Conservation (phyloP, 2,797 vertebrate genomes). For the Silurus aristotelis region DNA sequence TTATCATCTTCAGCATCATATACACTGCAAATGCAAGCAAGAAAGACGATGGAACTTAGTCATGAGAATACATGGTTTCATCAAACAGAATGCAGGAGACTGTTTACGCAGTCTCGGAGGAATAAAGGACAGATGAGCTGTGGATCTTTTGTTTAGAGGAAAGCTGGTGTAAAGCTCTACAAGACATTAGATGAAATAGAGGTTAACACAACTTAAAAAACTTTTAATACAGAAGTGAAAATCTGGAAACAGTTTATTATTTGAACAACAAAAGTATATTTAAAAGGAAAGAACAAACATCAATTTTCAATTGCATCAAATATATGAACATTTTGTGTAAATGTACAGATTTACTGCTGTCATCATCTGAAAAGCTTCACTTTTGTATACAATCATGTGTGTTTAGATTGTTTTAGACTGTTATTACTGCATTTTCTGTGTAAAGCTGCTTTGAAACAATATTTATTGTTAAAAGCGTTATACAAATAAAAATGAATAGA, state of each 20-base stretch:
- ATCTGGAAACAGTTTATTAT: not conserved
- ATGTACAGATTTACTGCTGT: not conserved
- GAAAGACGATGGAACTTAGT: constrained; percentile 23
- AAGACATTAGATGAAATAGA: not conserved
- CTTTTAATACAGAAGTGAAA: not conserved
- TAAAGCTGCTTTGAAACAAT: too few species aligned
- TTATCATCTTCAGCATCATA: constrained; percentile 76
- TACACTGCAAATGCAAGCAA: constrained; percentile 67
- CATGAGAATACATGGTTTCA: constrained; percentile 45
- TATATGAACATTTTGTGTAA: not conserved
- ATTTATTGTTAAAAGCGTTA: too few species aligned
- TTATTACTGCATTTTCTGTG: too few species aligned
- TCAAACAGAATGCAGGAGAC: constrained; percentile 27
- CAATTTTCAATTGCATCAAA: not conserved
- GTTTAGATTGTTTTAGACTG: too few species aligned
- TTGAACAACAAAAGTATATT: not conserved
- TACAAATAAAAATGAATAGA: too few species aligned
- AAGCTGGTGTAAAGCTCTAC: not conserved
- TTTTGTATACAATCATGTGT: not conserved
- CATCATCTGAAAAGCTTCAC: not conserved
- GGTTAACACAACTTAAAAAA: not conserved
- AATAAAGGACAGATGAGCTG: constrained; percentile 29
- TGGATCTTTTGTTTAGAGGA: constrained; percentile 24
- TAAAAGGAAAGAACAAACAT: not conserved
- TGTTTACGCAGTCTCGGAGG: constrained; percentile 27